These are phyloP conservation scores for Polypterus bichir DNA, from an alignment of 2,113 vertebrate species.

Conservation along the genomic window DNA sequence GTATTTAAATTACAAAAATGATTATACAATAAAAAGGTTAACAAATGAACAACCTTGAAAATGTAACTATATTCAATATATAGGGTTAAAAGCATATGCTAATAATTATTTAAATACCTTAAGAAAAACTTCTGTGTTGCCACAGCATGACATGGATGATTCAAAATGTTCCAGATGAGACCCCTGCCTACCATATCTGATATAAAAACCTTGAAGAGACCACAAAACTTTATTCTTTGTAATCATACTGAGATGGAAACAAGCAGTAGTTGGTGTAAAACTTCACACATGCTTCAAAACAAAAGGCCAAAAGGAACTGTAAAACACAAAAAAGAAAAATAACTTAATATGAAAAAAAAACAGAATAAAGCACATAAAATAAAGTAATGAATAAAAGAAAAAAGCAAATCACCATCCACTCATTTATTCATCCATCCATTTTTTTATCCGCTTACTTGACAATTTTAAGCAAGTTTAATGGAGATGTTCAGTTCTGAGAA, in stretches of 20 bases:
- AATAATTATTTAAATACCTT: no score
- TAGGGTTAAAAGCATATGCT: no score
- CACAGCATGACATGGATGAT: background rate
- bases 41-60: no score
- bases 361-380: constrained; percentile 20
- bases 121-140: no score
- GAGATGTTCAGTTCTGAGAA: no score
- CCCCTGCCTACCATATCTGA: background rate
- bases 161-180: constrained; percentile 3
- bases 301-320: constrained; percentile 66
- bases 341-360: background rate
- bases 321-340: constrained; percentile 63
- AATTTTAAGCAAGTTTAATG: no score
- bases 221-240: constrained; percentile 50
- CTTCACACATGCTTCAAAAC: constrained; percentile 74
- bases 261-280: constrained; percentile 63
- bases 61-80: no score
- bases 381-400: constrained; percentile 39
- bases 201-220: constrained; percentile 41
- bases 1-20: no score
- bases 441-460: no score
- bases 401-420: constrained; percentile 18
- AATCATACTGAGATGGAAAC: constrained; percentile 51
- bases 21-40: no score
- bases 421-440: no score